A percentile compares a stretch with the other conserved stretches of the same genome.
phyloP scores from a whole-genome alignment of 2,888 invertebrate genomes.

The Callosobruchus maculatus region DNA sequence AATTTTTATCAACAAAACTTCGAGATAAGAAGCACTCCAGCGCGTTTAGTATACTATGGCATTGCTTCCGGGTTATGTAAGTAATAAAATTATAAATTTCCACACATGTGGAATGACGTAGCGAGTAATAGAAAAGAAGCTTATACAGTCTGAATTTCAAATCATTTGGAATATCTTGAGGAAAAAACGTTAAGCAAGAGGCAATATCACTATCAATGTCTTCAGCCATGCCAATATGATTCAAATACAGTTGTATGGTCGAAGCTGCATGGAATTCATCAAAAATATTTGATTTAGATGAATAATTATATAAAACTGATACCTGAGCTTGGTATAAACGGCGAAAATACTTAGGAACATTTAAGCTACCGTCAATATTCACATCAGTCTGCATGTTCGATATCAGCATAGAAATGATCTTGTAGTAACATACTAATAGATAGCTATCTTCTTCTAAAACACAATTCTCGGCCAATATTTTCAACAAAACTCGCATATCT shows the following conservation, averaged over 20 bases:
- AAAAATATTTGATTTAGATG: background rate
- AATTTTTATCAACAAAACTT: background rate
- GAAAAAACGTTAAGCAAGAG: background rate
- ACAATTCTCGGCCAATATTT: background rate
- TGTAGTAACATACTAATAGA: conserved; percentile 1
- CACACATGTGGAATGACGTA: background rate
- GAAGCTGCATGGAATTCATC: background rate
- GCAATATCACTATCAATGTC: conserved; percentile 2
- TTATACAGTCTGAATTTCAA: background rate
- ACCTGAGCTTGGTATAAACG: background rate
- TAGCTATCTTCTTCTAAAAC: background rate
- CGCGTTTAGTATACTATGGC: background rate
- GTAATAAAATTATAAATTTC: background rate
- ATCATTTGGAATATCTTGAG: background rate
- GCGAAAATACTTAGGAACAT: background rate
- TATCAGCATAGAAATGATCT: background rate
- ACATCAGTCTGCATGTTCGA: background rate
- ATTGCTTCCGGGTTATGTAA: background rate
- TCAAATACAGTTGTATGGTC: background rate
- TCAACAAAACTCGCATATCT: background rate
- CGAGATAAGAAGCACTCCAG: background rate
- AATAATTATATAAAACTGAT: background rate
- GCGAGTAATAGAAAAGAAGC: background rate
- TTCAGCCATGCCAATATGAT: background rate
- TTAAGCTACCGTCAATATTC: background rate